Base-by-base conservation (phyloP, 2,888 invertebrate species). In the Tachystola acroxantha region DNA sequence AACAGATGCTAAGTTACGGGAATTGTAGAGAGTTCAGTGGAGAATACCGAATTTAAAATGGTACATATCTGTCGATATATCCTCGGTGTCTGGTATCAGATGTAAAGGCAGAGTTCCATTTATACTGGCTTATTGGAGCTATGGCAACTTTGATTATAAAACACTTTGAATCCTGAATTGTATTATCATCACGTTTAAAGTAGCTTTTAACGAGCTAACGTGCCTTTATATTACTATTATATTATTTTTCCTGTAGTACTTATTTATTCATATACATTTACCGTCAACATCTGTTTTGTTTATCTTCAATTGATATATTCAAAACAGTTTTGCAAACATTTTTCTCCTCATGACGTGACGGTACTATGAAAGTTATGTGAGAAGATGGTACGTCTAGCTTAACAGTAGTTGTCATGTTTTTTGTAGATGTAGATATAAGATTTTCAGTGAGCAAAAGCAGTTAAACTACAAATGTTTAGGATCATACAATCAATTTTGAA, bases 271-370 rank as follows among this genome's bases (percentile, higher is more conserved):
- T 56, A 24, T 27, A 40, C 33, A 61, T 68, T 60, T 59, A 66
- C 53, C 58, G 57, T 64, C 41, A 59, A 62, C 55, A 58, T 64
- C 53, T 56, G 54, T 66, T 70, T 68, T 70, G 66, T 71, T 71
- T 73, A 77, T 79, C 79, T 75, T 78, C 58, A 64, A 64, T 60
- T 61, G 61, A 64, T 53, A 46, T 50, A 69, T 57, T 59, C 56
- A 63, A 62, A 81, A 86, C 85, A 84, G 84, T 85, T 85, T 81
- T 86, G 86, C 86, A 86, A 86, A 86, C 86, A 86, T 82, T 85
- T 85, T 86, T 85, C 84, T 85, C 79, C 81, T 84, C 79, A 81
- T 81, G 67, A 80, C 79, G 76, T 81, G 67, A 80, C 79, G 76
- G 77, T 76, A 79, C 77, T 76, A 71, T 77, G 73, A 80, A 84